Evolutionary conservation across 2,113 vertebrate species (phyloP), one percentile per base, ranked within the genome.

Genomic region (Ceratotherium simum): DNA sequence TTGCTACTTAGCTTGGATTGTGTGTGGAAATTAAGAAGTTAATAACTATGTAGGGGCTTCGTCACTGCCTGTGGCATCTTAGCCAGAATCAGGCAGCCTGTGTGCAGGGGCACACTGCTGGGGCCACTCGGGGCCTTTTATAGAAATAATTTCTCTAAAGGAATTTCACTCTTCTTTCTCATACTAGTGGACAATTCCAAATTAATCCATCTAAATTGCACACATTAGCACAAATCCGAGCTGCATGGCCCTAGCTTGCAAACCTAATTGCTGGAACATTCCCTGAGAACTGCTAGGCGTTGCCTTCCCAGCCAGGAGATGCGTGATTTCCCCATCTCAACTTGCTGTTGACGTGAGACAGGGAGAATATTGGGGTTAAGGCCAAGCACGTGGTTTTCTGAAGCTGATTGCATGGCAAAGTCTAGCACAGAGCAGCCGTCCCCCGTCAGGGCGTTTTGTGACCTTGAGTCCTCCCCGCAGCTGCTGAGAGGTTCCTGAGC

Each of bases 41-140:
- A n/a, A 23, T 23, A 65, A n/a, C 2, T 31, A 33, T 0, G 10
- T 2, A 56, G 46, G n/a, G 11, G 7, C 6, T 67, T 73, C 54
- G 67, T 75, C 56, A 65, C 39, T 2, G 48, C 48, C 39, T 31
- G 2, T 1, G 1, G 64, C 73, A 8, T 42, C 75, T 23, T 29
- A 36, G 82, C 36, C 79, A 23, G 36, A 80, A 54, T 73, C 46
- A 36, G 39, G 58, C 65, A 13, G 42, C n/a, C 3, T 1, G 12
- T 21, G 36, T 4, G 25, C 67, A 2, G 17, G 23, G n/a, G 13
- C 3, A 2, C 0, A 0, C 18, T 13, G 16, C 27, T 17, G 46
- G 25, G 6, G 36, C 39, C 21, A 2, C 39, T 69, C 1, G 0
- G 31, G 23, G 46, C 54, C 25, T 65, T 46, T 33, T 31, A 29